Evolutionary conservation across 1,140 invertebrate species (phyloP).

Genomic region (Drosophila mayri): DNA sequence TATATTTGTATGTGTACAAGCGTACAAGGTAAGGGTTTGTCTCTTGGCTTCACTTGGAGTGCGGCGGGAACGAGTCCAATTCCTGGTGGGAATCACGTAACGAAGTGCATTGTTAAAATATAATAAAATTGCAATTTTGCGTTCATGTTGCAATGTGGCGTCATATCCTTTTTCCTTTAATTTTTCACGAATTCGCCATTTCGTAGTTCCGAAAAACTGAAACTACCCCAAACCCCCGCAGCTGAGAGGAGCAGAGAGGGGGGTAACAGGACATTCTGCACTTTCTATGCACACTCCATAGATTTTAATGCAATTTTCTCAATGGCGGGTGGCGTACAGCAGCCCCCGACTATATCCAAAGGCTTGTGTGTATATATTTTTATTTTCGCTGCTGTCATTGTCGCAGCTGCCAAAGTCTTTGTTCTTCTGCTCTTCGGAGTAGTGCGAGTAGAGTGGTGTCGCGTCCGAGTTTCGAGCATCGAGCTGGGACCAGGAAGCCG

Average conservation of each 20-base stretch:
- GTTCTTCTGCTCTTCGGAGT: slow-evolving; percentile 65
- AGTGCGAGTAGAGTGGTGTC: slow-evolving; percentile 37
- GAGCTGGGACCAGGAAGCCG: slow-evolving; percentile 18
- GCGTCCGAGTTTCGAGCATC: slow-evolving; percentile 35
- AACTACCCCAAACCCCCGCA: slow-evolving; percentile 27
- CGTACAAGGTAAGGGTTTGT: slow-evolving; percentile 32
- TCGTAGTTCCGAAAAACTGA: slow-evolving; percentile 75
- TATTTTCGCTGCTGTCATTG: slow-evolving; percentile 77
- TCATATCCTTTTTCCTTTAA: slow-evolving; percentile 84
- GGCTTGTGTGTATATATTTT: slow-evolving; percentile 58
- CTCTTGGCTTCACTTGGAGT: slow-evolving; percentile 37
- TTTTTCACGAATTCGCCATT: slow-evolving; percentile 82
- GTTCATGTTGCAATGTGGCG: slow-evolving; percentile 84
- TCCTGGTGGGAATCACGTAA: slow-evolving; percentile 82
- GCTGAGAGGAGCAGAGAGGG: neutral
- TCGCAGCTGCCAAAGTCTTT: slow-evolving; percentile 82
- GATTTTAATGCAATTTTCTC: slow-evolving; percentile 84
- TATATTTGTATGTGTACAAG: neutral
- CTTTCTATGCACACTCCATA: slow-evolving; percentile 82
- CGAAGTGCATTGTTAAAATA: slow-evolving; percentile 84
- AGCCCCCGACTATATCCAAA: neutral
- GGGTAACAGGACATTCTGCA: slow-evolving; percentile 43
- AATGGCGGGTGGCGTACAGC: slow-evolving; percentile 32
- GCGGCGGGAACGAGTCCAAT: slow-evolving; percentile 33
- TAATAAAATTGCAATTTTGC: slow-evolving; percentile 84